Evolutionary conservation across 2,888 invertebrate genomes (phyloP).

Genomic region (Hemaris fuciformis): DNA sequence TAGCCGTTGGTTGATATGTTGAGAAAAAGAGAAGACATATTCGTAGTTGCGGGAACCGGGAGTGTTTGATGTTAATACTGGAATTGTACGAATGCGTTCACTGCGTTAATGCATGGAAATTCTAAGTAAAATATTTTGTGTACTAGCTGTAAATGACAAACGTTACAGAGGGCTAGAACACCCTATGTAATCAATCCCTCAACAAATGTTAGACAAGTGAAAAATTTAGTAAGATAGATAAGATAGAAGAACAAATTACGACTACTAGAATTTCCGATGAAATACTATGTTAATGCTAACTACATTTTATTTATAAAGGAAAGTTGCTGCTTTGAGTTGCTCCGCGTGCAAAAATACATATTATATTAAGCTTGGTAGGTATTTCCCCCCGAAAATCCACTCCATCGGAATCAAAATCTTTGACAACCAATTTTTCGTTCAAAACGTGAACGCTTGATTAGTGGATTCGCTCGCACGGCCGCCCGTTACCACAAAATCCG

Average conservation of each 20-base stretch:
- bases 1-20: constrained; percentile 1
- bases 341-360: no score
- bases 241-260: no score
- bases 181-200: no score
- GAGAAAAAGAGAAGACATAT: background rate
- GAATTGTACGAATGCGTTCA: background rate
- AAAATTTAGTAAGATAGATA: no score
- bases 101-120: background rate
- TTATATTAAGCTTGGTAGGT: no score
- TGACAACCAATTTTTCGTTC: background rate
- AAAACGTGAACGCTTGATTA: background rate
- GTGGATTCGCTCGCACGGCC: background rate
- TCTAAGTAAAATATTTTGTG: background rate
- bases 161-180: no score
- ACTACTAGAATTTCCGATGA: no score
- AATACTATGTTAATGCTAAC: no score
- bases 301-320: no score
- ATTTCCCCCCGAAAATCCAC: background rate
- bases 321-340: no score
- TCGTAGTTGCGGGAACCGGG: background rate
- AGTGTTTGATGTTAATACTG: background rate
- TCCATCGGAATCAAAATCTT: background rate
- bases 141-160: no score
- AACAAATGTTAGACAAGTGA: no score
- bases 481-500: background rate